Conservation (phyloP, 2,888 invertebrate genomes). For the Dicycla oo region DNA sequence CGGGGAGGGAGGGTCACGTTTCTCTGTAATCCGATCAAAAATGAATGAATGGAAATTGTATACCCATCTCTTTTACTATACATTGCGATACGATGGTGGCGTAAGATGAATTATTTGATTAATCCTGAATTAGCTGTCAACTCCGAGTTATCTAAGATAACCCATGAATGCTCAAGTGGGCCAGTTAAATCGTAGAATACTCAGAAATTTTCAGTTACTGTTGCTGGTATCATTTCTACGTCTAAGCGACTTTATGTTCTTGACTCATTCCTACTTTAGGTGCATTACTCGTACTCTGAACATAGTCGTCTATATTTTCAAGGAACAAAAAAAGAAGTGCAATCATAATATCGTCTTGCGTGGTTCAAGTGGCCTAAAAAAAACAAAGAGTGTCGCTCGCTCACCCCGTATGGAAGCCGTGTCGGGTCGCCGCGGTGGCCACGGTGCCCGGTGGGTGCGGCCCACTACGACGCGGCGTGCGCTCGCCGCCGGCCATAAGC, state of each 20-base stretch:
- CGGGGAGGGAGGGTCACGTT: no score
- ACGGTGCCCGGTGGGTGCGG: slow-evolving; percentile 69
- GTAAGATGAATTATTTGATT: no score
- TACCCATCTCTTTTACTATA: no score
- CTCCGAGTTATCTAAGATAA: no score
- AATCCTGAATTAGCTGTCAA: no score
- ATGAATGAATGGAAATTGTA: no score
- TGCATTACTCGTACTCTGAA: slow-evolving; percentile 14
- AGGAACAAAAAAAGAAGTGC: slow-evolving; percentile 48
- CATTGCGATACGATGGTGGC: no score
- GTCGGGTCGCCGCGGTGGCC: slow-evolving; percentile 61
- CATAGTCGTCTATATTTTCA: slow-evolving; percentile 30
- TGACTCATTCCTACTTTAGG: slow-evolving; percentile 8
- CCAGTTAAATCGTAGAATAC: not conserved
- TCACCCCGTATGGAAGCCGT: slow-evolving; percentile 67
- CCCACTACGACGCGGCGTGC: slow-evolving; percentile 53
- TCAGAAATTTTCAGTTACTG: slow-evolving; percentile 6
- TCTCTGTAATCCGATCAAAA: no score
- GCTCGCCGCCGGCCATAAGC: slow-evolving; percentile 62
- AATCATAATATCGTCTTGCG: slow-evolving; percentile 64
- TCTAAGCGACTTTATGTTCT: slow-evolving; percentile 4
- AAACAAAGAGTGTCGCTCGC: slow-evolving; percentile 65
- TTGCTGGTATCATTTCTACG: slow-evolving; percentile 4
- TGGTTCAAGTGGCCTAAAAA: slow-evolving; percentile 65
- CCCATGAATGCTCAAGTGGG: no score